Base-by-base conservation (phyloP, 2,888 invertebrate genomes). In the Metellina segmentata region DNA sequence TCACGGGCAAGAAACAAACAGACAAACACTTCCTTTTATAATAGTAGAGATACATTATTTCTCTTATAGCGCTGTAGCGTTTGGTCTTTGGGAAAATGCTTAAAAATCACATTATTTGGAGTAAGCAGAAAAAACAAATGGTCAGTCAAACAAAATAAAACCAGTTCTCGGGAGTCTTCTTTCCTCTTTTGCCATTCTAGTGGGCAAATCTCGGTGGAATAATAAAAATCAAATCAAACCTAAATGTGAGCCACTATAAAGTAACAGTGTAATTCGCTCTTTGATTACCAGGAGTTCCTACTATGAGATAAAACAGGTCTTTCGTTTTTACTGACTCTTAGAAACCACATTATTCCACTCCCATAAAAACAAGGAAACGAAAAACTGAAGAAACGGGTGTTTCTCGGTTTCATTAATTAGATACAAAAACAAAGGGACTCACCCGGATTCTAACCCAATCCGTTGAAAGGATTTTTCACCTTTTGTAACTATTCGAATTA, bases 401-500 rank as follows among this genome's bases (percentile, higher is more conserved):
- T 61, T 61, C 61, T 61, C 61, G 11, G 11, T 61, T 61, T 16
- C 61, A 61, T 61, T 61, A 61, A 61, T 61, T 61, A 61, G 61
- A 61, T 61, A 61, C 61, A 61, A 61, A 61, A 61, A 61, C 61
- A 61, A 61, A 9, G 11, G 61, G 61, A 16, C 61, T 61, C 6
- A 16, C 61, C 16, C 13, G 61, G 61, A 61, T 61, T 61, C 61
- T 61, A 61, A 61, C 61, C 11, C 61, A 61, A 61, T 61, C 16
- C 61, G 61, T 61, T 61, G 61, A 61, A 61, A 61, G 61, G 61
- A 6, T 61, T 61, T 61, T 61, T 61, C 61, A 61, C 61, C 61
- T 61, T 61, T 61, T 61, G 61, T 61, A 61, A 61, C 34, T 70
- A 48, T 85, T 52, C n/a, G 74, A 74, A 75, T 85, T 85, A 85